Evolutionary conservation across 2,888 invertebrate genomes (phyloP).

Genomic region (Carpatolechia fugitivella): DNA sequence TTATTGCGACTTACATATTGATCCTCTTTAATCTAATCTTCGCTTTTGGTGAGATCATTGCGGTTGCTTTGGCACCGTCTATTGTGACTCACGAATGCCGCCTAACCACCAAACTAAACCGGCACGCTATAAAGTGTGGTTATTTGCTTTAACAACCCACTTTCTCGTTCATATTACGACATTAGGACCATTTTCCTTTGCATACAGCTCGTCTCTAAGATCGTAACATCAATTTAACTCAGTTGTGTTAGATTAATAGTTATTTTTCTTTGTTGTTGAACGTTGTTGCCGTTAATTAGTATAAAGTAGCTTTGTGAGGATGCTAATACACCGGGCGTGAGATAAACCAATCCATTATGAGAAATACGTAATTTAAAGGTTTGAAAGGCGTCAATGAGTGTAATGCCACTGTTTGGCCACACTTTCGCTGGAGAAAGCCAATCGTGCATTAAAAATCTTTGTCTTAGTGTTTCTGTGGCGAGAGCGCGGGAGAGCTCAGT

Average conservation of each 20-base stretch:
- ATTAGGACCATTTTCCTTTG: constrained; percentile 21
- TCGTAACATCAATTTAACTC: constrained; percentile 20
- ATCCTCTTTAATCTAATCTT: constrained; percentile 16
- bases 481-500: not conserved
- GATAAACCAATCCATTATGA: constrained; percentile 30
- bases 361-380: constrained; percentile 44
- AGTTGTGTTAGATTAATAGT: too few relatives aligned
- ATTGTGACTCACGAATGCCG: constrained; percentile 42
- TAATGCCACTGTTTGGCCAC: constrained; percentile 61
- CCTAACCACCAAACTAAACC: constrained; percentile 28
- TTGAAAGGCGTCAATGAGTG: constrained; percentile 67
- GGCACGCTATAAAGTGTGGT: constrained; percentile 28
- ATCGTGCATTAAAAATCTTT: constrained; percentile 69
- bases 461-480: constrained; percentile 34
- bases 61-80: constrained; percentile 33
- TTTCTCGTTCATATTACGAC: constrained; percentile 38
- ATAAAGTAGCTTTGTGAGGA: not conserved
- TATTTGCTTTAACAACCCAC: constrained; percentile 31
- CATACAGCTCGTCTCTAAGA: constrained; percentile 2
- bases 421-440: constrained; percentile 76
- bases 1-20: not conserved
- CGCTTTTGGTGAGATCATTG: constrained; percentile 26
- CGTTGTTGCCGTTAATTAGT: not conserved
- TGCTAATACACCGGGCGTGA: not conserved
- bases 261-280: not conserved